A percentile compares a stretch with the other conserved stretches of the same genome.
phyloP scores from a whole-genome alignment of 2,888 invertebrate genomes.

The Eledona agricola region DNA sequence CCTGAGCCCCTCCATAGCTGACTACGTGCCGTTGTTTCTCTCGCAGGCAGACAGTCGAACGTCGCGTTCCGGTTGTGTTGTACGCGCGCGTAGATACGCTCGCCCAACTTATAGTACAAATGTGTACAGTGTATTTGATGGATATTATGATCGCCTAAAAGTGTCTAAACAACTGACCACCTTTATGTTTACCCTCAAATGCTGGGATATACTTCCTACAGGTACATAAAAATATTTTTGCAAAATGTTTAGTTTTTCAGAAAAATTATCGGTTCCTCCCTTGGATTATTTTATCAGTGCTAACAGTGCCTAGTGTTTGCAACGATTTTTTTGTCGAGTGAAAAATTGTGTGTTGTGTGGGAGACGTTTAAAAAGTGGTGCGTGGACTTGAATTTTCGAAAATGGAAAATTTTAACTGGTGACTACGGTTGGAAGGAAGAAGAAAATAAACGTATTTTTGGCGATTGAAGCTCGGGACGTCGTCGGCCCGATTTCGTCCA shows the following conservation, averaged over 20 bases:
- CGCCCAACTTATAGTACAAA: conserved; percentile 23
- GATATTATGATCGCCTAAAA: conserved; percentile 43
- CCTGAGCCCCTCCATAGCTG: conserved; percentile 66
- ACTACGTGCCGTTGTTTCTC: conserved; percentile 70
- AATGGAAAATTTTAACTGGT: no score
- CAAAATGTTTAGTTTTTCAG: conserved; percentile 22
- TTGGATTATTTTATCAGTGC: conserved; percentile 1
- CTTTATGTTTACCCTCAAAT: conserved; percentile 70
- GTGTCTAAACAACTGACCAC: conserved; percentile 50
- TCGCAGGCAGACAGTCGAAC: conserved; percentile 64
- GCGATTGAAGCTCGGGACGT: no score
- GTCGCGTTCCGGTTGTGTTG: conserved; percentile 49
- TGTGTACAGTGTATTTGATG: conserved; percentile 32
- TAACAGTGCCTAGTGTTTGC: conserved; percentile 1
- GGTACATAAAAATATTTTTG: conserved; percentile 58
- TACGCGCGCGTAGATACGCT: conserved; percentile 29
- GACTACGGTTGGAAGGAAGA: no score
- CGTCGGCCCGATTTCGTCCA: conserved; percentile 1
- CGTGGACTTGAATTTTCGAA: no score
- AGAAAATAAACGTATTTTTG: no score
- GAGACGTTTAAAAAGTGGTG: no score
- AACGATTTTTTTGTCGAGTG: background rate
- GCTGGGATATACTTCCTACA: conserved; percentile 76
- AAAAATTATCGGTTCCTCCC: conserved; percentile 13
- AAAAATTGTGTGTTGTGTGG: conserved; percentile 1